A percentile compares a stretch with the other conserved stretches of the same genome.
Conservation (phyloP, 2,888 invertebrate species). For the Dugesia japonica region DNA sequence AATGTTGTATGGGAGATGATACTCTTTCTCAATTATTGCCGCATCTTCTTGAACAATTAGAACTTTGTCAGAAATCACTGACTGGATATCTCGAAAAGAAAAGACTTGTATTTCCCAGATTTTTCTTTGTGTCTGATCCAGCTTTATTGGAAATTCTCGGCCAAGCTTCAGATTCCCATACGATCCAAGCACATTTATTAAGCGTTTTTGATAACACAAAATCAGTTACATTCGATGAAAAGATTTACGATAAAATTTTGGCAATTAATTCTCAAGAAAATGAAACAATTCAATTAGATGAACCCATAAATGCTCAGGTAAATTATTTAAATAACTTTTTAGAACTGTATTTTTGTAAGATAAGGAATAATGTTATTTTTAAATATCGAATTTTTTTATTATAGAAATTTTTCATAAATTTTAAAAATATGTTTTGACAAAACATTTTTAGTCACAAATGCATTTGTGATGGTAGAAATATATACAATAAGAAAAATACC, state of each 20-base stretch:
- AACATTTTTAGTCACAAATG: no score
- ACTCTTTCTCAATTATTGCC: constrained; percentile 73
- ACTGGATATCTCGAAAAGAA: constrained; percentile 57
- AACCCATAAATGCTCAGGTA: constrained; percentile 56
- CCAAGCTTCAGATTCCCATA: constrained; percentile 49
- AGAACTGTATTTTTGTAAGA: no score
- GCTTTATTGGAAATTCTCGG: constrained; percentile 48
- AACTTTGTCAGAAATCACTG: constrained; percentile 83
- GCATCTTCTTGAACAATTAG: constrained; percentile 81
- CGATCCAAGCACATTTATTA: constrained; percentile 62
- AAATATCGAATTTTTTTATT: no score
- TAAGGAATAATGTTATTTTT: no score
- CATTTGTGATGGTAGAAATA: no score
- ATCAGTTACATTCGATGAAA: constrained; percentile 75
- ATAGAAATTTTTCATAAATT: no score
- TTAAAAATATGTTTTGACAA: no score
- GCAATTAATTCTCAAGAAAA: constrained; percentile 81
- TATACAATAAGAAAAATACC: no score
- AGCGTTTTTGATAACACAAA: constrained; percentile 90
- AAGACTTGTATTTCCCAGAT: constrained; percentile 46
- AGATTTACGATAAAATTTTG: constrained; percentile 83
- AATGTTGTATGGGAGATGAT: constrained; percentile 88
- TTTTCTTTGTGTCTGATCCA: constrained; percentile 49
- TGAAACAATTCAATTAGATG: constrained; percentile 63
- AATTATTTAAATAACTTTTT: no score